Evolutionary conservation across 2,888 invertebrate species (phyloP).

Genomic region (Harpalus rufipes): DNA sequence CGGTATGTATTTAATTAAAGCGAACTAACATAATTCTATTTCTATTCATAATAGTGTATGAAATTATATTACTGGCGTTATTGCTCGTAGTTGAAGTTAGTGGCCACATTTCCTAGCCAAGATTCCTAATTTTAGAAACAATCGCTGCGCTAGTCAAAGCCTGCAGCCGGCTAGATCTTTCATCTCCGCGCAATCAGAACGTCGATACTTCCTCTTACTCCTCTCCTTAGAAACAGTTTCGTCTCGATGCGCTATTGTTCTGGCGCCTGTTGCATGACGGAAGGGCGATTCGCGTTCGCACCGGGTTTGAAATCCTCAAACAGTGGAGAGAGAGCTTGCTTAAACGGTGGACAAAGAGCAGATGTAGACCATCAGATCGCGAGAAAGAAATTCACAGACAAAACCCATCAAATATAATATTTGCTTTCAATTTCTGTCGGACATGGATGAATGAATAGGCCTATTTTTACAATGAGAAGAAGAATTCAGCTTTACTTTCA

Average conservation of each 20-base stretch:
- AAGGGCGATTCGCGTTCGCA: slow-evolving; percentile 1
- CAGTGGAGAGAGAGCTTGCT: not conserved
- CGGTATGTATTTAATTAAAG: no score
- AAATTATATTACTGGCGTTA: not conserved
- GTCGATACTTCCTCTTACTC: slow-evolving; percentile 19
- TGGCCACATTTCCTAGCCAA: not conserved
- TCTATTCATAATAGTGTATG: not conserved
- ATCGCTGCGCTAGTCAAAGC: slow-evolving; percentile 7
- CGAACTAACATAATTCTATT: no score
- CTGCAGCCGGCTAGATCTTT: slow-evolving; percentile 23
- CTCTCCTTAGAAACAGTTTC: slow-evolving; percentile 15
- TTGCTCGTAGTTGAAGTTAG: not conserved
- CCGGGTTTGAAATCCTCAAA: slow-evolving; percentile 11
- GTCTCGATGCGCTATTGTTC: slow-evolving; percentile 43
- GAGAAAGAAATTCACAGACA: slow-evolving; percentile 31
- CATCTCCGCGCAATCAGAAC: slow-evolving; percentile 47
- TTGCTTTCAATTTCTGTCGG: slow-evolving; percentile 27
- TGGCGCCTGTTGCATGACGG: slow-evolving; percentile 52
- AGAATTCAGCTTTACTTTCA: not conserved
- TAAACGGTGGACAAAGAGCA: slow-evolving; percentile 19
- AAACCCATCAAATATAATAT: slow-evolving; percentile 22
- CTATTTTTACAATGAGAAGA: not conserved
- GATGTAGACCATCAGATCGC: slow-evolving; percentile 7
- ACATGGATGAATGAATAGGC: slow-evolving; percentile 26
- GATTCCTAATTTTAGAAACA: slow-evolving; percentile 26